phyloP scores from a whole-genome alignment of 1,140 invertebrate species.

The Zaprionus lachaisei region DNA sequence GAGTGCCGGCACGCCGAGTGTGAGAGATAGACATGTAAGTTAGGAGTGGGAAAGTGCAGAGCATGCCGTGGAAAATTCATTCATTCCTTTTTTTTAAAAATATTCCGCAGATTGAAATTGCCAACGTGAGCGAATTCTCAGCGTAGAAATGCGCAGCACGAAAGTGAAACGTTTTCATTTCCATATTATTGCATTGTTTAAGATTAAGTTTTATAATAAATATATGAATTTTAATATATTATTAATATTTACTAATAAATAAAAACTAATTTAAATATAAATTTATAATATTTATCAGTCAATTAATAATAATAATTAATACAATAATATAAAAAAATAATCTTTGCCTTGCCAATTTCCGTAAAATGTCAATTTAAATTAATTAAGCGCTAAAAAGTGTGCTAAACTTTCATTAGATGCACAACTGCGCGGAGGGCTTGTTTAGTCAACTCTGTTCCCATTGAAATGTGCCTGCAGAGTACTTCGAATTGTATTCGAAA shows the following conservation, averaged over 20 bases:
- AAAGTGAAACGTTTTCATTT: constrained; percentile 3
- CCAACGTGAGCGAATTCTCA: not conserved
- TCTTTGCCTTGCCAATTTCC: not conserved
- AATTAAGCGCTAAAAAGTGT: not conserved
- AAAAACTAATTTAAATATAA: no score
- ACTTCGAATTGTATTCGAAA: not conserved
- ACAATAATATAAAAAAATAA: no score
- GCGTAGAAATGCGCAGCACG: not conserved
- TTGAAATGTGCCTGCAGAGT: not conserved
- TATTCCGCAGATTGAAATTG: constrained; percentile 3
- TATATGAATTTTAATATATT: not conserved
- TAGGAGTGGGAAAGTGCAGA: not conserved
- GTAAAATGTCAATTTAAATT: not conserved
- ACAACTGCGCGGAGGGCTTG: no score
- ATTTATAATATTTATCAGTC: no score
- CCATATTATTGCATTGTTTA: not conserved
- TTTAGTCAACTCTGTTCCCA: not conserved
- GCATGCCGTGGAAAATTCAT: not conserved
- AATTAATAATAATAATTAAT: no score
- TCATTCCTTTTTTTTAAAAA: not conserved
- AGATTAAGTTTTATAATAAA: not conserved
- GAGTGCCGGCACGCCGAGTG: not conserved
- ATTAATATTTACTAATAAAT: no score
- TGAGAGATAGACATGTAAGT: constrained; percentile 9
- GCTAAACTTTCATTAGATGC: not conserved